phyloP scores from a whole-genome alignment of 2,797 vertebrate species.

The Poecilia wingei region DNA sequence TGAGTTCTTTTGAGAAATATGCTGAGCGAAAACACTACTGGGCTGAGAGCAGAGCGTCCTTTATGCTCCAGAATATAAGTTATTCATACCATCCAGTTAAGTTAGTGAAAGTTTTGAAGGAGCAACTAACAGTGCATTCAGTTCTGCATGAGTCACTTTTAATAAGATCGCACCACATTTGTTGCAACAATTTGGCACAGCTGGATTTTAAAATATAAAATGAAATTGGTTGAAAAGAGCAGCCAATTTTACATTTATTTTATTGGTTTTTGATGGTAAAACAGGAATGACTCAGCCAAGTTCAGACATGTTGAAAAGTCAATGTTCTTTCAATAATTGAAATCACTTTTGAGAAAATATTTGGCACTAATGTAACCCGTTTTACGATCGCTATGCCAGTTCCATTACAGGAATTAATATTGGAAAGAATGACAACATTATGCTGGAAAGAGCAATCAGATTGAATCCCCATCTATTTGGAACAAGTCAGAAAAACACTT shows the following conservation, averaged over 20 bases:
- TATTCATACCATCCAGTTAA: background rate
- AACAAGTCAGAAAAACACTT: background rate
- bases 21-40: conserved; percentile 7
- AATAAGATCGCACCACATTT: background rate
- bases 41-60: conserved; percentile 1
- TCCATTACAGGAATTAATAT: background rate
- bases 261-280: background rate
- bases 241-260: background rate
- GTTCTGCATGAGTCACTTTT: background rate
- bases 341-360: background rate
- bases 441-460: background rate
- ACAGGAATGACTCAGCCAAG: background rate
- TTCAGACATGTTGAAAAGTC: background rate
- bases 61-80: conserved; percentile 7
- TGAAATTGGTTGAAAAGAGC: background rate
- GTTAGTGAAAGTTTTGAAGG: background rate
- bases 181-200: background rate
- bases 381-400: background rate
- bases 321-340: background rate
- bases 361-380: background rate
- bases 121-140: background rate
- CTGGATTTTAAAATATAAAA: background rate
- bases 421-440: background rate
- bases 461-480: too few species aligned
- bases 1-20: conserved; percentile 27